These are phyloP conservation scores for Brachylomia viminalis DNA, from an alignment of 2,888 invertebrate genomes.

Conservation along the genomic window DNA sequence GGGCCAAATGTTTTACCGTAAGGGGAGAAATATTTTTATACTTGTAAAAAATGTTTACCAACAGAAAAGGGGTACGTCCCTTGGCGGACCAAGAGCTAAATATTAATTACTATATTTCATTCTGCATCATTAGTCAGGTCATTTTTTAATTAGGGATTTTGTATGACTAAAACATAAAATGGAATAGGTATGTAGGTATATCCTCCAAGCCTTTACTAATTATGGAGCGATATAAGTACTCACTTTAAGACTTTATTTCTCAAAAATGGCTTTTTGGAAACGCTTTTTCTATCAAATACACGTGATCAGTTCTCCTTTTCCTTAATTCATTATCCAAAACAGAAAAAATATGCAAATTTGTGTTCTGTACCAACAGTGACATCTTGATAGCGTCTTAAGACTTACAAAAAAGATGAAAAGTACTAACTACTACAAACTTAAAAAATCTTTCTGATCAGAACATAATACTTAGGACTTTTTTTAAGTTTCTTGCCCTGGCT, in stretches of 20 bases:
- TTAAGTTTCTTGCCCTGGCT: too few relatives aligned
- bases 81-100: slow-evolving; percentile 41
- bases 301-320: background rate
- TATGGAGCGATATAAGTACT: background rate
- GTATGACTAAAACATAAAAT: background rate
- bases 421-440: background rate
- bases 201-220: background rate
- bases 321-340: background rate
- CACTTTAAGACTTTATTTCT: background rate
- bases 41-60: slow-evolving; percentile 66
- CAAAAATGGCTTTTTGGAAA: background rate
- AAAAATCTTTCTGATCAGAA: background rate
- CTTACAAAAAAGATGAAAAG: background rate
- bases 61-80: slow-evolving; percentile 66
- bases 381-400: background rate
- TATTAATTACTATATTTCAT: slow-evolving; percentile 55
- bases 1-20: slow-evolving; percentile 76
- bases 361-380: background rate
- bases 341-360: too few relatives aligned
- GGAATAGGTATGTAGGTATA: background rate
- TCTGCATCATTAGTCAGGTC: slow-evolving; percentile 29
- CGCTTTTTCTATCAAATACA: too few relatives aligned
- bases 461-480: background rate
- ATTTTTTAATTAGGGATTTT: slow-evolving; percentile 13
- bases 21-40: slow-evolving; percentile 76